A percentile compares a stretch with the other conserved stretches of the same genome.
Conservation (phyloP, 2,113 vertebrate genomes). For the Mustelus asterias region DNA sequence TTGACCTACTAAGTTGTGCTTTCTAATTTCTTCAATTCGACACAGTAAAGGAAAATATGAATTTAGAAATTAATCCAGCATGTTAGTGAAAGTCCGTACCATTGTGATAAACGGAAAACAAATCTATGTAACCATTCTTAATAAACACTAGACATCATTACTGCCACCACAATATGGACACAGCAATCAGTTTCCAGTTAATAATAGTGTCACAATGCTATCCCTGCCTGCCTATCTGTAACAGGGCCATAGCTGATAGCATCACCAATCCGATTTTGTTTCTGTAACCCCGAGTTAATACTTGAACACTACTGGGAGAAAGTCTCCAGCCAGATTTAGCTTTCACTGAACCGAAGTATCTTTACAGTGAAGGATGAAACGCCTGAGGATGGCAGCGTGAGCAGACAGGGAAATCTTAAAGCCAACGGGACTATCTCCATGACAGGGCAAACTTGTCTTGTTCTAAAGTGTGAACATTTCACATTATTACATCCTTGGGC, state of each 20-base stretch:
- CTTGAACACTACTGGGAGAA: background rate
- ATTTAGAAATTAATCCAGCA: background rate
- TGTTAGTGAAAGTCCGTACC: background rate
- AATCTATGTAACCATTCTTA: background rate
- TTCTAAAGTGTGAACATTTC: background rate
- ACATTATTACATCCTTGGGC: constrained; percentile 16
- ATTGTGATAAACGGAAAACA: background rate
- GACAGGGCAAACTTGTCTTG: constrained; percentile 27
- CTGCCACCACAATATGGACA: background rate
- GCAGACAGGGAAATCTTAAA: background rate
- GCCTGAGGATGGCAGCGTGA: background rate
- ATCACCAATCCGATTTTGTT: background rate
- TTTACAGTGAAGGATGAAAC: constrained; percentile 11
- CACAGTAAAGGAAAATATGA: background rate
- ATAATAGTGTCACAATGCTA: background rate
- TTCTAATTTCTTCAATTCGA: background rate
- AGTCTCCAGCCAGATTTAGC: background rate
- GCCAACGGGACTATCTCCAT: background rate
- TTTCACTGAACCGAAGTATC: constrained; percentile 5
- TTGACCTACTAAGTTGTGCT: background rate
- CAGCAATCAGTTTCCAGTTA: background rate
- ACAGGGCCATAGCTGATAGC: background rate
- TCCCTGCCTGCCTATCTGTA: background rate
- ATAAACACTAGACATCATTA: background rate
- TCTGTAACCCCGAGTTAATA: background rate